Base-by-base conservation (phyloP, 2,797 vertebrate genomes). In the Scarus forsteni region DNA sequence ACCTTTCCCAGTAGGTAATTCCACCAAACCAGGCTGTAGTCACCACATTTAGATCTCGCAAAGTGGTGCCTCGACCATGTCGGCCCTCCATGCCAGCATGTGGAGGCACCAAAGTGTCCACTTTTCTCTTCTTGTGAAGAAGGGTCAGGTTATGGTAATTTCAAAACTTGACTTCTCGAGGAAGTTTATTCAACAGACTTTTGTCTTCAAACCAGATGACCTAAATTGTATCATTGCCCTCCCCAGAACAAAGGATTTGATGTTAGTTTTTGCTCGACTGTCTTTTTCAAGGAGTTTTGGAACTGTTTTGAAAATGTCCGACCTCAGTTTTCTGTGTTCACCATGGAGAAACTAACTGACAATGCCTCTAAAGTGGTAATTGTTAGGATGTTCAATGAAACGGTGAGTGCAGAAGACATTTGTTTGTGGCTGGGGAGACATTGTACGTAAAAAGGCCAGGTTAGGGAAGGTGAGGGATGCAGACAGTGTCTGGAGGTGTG, bases 381-480 rank as follows among this genome's bases (percentile, higher is more conserved):
- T 56, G 10, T 56, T 10, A 56, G 38, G 34, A 56, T 56, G 54
- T 56, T 56, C 10, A 60, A 46, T 60, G 57, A 60, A 14, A 60
- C 57, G 0, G 55, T 60, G 3, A 46, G 11, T 59, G 57, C 42
- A 7, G 57, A 60, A 0, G 44, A 48, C 58, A 60, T 46, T 36
- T 60, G 58, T 38, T n/a, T 38, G 40, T 60, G 58, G 58, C 35
- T 61, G 59, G 45, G 59, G 1, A 49, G 45, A 49, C 39, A 36
- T 5, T 60, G 57, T 8, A 60, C 57, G 11, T 42, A 45, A 1
- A 46, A 60, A 60, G 57, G 43, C 14, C 57, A 46, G 43, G 43
- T 42, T 60, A 55, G 5, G 18, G 18, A 63, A 63, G 9, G 61
- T 63, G 16, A 52, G 61, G 34, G 49, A 63, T 63, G 61, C 42